Base-by-base conservation (phyloP, 2,888 invertebrate species). In the Andrena bicolor region DNA sequence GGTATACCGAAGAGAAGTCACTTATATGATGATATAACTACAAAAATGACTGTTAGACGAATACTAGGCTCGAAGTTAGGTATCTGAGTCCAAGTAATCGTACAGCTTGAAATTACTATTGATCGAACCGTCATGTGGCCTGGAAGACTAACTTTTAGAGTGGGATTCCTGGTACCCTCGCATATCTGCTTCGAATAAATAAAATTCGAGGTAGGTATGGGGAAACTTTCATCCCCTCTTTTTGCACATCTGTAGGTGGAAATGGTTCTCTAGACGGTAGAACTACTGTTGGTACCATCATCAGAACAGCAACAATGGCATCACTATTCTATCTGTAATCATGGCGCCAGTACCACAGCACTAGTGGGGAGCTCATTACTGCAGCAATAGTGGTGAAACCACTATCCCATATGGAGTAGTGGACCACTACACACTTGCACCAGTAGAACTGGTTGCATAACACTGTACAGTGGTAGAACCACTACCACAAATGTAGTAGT, bases 131-230 rank as follows among this genome's bases (percentile, higher is more conserved):
- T 75, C 61, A 68, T 63, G 64, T 51, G 30, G 26, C 16, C 26
- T 8, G 26, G 20, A 10, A 10, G 48, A 49, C 76, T 84, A 85
- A 85, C 85, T 85, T 85, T 85, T 82, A 82, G 82, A 85, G 84
- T 85, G 79, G 84, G 74, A 85, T 85, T 84, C 79, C 78, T 64
- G 82, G 84, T 84, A 76, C 70, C 76, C 73, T 26, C 76, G 84
- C 85, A 79, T 82, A 84, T 85, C 85, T 74, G 78, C 53, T 28
- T 73, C 76, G 73, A 74, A 82, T 84, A 85, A 85, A 84, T 84
- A 84, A 84, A 84, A 84, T 85, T 84, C 84, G 82, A 84, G 66
- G 70, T 74, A 84, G 66, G 73, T 74, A 74, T 8, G 58, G 63
- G 56, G 76, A 82, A 79, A 53, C 30, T 79, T 69, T 70, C 53